Evolutionary conservation across 2,113 vertebrate genomes (phyloP).

Genomic region (Saccopteryx leptura): DNA sequence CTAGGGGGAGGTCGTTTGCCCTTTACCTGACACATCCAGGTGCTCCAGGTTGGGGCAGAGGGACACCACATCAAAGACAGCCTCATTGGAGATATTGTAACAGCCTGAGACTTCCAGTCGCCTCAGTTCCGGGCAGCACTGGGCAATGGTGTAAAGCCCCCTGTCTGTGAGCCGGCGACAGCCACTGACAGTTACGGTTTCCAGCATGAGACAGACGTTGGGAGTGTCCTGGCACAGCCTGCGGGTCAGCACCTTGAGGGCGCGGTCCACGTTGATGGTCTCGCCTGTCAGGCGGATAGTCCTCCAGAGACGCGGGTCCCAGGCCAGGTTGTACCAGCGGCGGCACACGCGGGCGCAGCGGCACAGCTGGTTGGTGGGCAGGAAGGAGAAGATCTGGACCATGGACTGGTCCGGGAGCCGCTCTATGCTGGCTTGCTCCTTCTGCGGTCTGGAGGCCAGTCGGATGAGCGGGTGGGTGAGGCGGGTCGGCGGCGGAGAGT

Average conservation of each 20-base stretch:
- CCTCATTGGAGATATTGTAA: constrained; percentile 98
- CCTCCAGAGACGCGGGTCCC: constrained; percentile 98
- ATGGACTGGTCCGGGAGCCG: constrained; percentile 94
- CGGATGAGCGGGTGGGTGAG: constrained; percentile 92
- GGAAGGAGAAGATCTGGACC: constrained; percentile 95
- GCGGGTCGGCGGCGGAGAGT: constrained; percentile 92
- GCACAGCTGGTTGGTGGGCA: constrained; percentile 98
- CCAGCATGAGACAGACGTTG: constrained; percentile 98
- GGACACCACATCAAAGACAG: constrained; percentile 97
- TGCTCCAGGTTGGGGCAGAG: constrained; percentile 97
- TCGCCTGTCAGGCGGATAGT: constrained; percentile 95
- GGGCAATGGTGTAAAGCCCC: constrained; percentile 96
- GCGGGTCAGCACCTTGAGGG: constrained; percentile 96
- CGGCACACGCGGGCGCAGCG: constrained; percentile 96
- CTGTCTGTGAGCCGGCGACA: constrained; percentile 98
- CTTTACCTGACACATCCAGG: constrained; percentile 97
- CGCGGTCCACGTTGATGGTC: constrained; percentile 96
- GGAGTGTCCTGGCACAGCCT: constrained; percentile 98
- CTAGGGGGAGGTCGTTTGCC: background rate
- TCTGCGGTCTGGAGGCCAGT: constrained; percentile 90
- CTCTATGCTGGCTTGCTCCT: constrained; percentile 92
- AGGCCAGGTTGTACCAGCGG: constrained; percentile 98
- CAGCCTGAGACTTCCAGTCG: constrained; percentile 96
- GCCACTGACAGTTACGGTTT: constrained; percentile 95
- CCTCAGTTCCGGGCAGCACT: constrained; percentile 97